Conservation (phyloP, 2,113 vertebrate genomes). For the Oriolus oriolus region DNA sequence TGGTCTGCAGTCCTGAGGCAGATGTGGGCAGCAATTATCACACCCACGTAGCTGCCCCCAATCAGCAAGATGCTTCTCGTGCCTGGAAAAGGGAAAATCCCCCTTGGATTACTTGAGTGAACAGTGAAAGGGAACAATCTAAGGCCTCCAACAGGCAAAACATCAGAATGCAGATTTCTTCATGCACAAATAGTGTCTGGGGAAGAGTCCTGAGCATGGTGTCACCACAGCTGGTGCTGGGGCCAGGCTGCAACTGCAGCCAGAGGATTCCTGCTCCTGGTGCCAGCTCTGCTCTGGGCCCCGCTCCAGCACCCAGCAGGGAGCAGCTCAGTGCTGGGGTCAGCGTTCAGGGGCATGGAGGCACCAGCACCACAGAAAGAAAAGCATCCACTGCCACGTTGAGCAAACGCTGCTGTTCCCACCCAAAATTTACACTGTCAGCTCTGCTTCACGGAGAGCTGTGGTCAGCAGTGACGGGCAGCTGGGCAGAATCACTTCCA, state of each 20-base stretch:
- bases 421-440: background rate
- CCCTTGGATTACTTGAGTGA: background rate
- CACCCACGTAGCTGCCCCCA: background rate
- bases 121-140: background rate
- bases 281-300: background rate
- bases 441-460: background rate
- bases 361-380: background rate
- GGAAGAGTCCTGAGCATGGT: fast-evolving
- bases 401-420: background rate
- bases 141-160: background rate
- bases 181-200: background rate
- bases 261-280: background rate
- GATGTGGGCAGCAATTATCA: background rate
- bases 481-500: background rate
- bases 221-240: background rate
- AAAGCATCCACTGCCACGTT: fast-evolving
- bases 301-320: background rate
- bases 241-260: background rate
- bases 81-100: background rate
- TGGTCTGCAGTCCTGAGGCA: background rate
- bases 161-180: background rate
- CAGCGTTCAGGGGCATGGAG: background rate
- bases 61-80: background rate
- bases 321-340: background rate
- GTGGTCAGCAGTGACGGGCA: background rate